phyloP scores from a whole-genome alignment of 2,888 invertebrate species.

The Parasteatoda lunata region DNA sequence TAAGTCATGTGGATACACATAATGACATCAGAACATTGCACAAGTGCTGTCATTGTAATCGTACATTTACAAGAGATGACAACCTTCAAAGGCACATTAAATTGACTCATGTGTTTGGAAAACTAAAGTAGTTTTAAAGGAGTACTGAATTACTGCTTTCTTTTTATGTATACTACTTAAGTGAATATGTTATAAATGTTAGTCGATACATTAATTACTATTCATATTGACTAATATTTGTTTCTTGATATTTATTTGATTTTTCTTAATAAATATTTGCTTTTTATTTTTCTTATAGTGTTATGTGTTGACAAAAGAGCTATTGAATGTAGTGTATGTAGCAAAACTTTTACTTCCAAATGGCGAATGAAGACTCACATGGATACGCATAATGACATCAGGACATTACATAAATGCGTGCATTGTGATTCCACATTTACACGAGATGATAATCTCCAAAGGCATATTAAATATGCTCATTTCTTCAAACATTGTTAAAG shows the following conservation, averaged over 20 bases:
- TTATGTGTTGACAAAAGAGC: too few relatives aligned
- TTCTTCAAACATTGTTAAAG: too few relatives aligned
- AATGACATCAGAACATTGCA: slow-evolving; percentile 2
- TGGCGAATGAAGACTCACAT: background rate
- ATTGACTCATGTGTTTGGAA: slow-evolving; percentile 11
- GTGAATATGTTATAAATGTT: background rate
- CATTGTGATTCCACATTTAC: background rate
- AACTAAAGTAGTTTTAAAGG: background rate
- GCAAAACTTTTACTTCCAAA: background rate
- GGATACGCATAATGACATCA: background rate
- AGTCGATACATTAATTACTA: background rate
- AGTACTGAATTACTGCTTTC: background rate
- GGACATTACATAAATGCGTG: background rate
- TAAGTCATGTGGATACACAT: slow-evolving; percentile 7
- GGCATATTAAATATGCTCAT: background rate
- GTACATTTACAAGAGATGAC: slow-evolving; percentile 17
- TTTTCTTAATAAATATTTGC: background rate
- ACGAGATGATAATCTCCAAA: background rate
- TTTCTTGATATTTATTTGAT: background rate
- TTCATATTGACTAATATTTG: background rate
- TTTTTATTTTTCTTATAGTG: too few relatives aligned
- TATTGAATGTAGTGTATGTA: background rate
- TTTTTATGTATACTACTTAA: background rate
- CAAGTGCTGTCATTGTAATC: background rate
- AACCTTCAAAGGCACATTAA: slow-evolving; percentile 19